A percentile compares a stretch with the other conserved stretches of the same genome.
Evolutionary conservation across 2,797 vertebrate species (phyloP).

Genomic region (Acestrorhynchus altus): DNA sequence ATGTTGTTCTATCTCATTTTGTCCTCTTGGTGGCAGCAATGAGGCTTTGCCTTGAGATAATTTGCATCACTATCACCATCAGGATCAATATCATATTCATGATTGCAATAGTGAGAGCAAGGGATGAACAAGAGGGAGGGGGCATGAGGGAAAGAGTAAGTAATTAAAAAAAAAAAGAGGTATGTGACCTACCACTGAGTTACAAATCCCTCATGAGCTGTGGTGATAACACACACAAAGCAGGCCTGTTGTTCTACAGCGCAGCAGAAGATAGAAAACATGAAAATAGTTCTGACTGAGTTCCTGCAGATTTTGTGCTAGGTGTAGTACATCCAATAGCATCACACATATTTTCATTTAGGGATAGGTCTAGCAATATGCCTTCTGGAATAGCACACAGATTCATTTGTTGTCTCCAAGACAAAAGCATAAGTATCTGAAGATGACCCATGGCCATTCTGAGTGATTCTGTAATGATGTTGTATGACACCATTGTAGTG

Average conservation of each 20-base stretch:
- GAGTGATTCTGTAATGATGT: too few species aligned
- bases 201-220: conserved; percentile 45
- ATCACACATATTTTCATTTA: too few species aligned
- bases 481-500: too few species aligned
- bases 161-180: conserved; percentile 45
- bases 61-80: conserved; percentile 39
- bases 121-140: conserved; percentile 51
- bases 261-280: conserved; percentile 15
- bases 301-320: too few species aligned
- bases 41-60: conserved; percentile 31
- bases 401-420: too few species aligned
- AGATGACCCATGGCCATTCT: too few species aligned
- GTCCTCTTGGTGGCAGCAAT: conserved; percentile 68
- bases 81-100: conserved; percentile 15
- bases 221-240: conserved; percentile 52
- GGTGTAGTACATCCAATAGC: too few species aligned
- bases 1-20: conserved; percentile 28
- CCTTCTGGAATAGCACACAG: too few species aligned
- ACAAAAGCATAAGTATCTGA: too few species aligned
- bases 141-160: conserved; percentile 60
- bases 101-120: conserved; percentile 42
- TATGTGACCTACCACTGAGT: conserved; percentile 49
- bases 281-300: too few species aligned
- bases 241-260: conserved; percentile 36
- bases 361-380: too few species aligned